These are phyloP conservation scores for Oscheius sp. DNA, from an alignment of 2,888 invertebrate genomes.

Conservation along the genomic window DNA sequence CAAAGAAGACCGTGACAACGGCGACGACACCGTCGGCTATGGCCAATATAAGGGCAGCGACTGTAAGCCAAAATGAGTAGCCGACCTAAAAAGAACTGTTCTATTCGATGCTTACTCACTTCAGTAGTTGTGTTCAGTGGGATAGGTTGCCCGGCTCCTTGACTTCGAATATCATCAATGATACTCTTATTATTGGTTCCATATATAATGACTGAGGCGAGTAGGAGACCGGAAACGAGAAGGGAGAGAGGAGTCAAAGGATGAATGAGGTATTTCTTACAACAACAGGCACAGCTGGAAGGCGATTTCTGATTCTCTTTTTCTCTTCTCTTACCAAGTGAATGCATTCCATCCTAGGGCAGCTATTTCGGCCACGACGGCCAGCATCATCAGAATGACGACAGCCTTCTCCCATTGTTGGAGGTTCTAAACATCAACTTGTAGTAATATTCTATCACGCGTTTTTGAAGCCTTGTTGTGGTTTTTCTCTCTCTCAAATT, in stretches of 20 bases:
- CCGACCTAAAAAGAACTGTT: conserved; percentile 37
- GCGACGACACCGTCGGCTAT: conserved; percentile 45
- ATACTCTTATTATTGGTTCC: conserved; percentile 37
- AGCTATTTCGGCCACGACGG: conserved; percentile 41
- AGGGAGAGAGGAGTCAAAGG: conserved; percentile 52
- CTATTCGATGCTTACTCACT: neutral
- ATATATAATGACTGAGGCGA: conserved; percentile 48
- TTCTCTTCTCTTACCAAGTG: conserved; percentile 32
- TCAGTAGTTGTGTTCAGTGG: neutral
- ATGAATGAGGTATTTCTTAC: conserved; percentile 54
- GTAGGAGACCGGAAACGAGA: conserved; percentile 39
- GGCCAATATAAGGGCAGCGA: conserved; percentile 45
- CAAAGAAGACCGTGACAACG: conserved; percentile 44
- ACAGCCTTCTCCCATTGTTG: conserved; percentile 40
- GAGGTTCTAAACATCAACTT: conserved; percentile 37
- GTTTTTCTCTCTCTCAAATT: neutral
- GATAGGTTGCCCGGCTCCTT: neutral
- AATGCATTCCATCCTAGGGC: conserved; percentile 42
- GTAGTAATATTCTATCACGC: neutral
- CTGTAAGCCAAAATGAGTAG: conserved; percentile 53
- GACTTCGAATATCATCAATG: conserved; percentile 2
- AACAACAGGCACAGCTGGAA: conserved; percentile 44
- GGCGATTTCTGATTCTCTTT: neutral
- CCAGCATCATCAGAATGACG: conserved; percentile 45
- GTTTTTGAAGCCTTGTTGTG: conserved; percentile 14